These are phyloP conservation scores for Andrena marginata DNA, from an alignment of 2,888 invertebrate species.

Conservation along the genomic window DNA sequence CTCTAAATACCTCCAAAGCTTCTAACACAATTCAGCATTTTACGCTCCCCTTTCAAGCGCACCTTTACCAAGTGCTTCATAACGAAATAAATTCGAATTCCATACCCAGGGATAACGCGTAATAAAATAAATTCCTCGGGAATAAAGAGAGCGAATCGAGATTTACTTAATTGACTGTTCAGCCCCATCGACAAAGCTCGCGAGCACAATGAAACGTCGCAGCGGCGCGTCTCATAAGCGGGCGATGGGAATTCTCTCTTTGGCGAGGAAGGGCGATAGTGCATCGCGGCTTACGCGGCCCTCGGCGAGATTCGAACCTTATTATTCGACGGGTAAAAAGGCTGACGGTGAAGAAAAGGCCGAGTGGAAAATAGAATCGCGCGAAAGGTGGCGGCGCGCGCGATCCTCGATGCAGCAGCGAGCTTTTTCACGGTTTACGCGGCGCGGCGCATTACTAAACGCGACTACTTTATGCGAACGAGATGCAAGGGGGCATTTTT, in stretches of 20 bases:
- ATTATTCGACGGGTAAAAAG: slow-evolving; percentile 39
- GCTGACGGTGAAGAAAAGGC: slow-evolving; percentile 4
- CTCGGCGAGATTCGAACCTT: slow-evolving; percentile 41
- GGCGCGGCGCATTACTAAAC: slow-evolving; percentile 36
- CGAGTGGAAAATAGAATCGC: slow-evolving; percentile 25
- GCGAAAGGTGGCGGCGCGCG: slow-evolving; percentile 6
- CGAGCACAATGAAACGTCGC: slow-evolving; percentile 13
- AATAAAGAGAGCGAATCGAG: background rate
- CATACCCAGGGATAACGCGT: too few relatives aligned
- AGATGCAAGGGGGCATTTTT: slow-evolving; percentile 31
- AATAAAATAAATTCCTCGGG: too few relatives aligned
- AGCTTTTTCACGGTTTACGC: slow-evolving; percentile 44
- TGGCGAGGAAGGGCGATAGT: background rate
- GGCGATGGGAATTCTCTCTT: slow-evolving; percentile 23
- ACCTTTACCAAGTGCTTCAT: too few relatives aligned
- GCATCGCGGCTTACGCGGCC: slow-evolving; percentile 10
- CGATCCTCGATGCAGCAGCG: slow-evolving; percentile 28
- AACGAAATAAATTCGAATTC: too few relatives aligned
- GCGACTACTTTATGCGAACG: slow-evolving; percentile 38
- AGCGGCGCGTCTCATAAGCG: slow-evolving; percentile 7
- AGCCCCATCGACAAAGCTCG: slow-evolving; percentile 2
- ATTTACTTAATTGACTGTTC: slow-evolving; percentile 3
- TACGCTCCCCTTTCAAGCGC: too few relatives aligned
- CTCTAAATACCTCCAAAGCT: too few relatives aligned
- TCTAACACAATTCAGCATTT: too few relatives aligned